Evolutionary conservation across 2,113 vertebrate genomes (phyloP), one percentile per base, ranked within the genome.

Genomic region (Camarhynchus parvulus): DNA sequence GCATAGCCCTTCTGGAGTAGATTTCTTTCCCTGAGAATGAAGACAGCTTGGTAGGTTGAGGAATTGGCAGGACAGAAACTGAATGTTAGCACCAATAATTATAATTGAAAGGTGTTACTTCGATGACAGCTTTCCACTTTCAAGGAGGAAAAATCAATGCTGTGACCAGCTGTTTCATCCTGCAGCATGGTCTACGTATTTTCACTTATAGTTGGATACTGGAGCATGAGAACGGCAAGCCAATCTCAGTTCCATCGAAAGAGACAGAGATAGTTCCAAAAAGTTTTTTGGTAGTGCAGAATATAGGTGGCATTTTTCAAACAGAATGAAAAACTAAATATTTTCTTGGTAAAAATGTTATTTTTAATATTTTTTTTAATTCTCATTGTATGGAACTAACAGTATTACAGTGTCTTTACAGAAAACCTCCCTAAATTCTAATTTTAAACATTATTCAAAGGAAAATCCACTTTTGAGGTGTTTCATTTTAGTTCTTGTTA

Each of bases 21-120:
- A 8, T 7, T 44, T 58, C 30, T 70, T 67, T 16, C 19, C n/a
- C 10, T n/a, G 20, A 42, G n/a, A 84, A 77, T 25, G 24, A 85
- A 85, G 44, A 93, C 27, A 92, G 52, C 13, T 91, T 94, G 22
- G 58, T 72, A 73, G 30, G 27, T 23, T 70, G 62, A 91, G 13
- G 21, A 88, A 53, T 18, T 95, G 70, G 56, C 62, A 84, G 87
- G 62, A 70, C 3, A 89, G 66, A 79, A 87, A 79, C 4, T 47
- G 30, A 91, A 82, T 82, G 66, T 96, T 95, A 87, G 7, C 94
- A 93, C 74, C 35, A 79, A 52, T 72, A 91, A 68, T 76, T 75
- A 49, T 85, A 53, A 76, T 12, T 93, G 85, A 91, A 87, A 91
- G 58, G 53, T 89, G 87, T 75, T 94, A 87, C 14, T 67, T 75